Base-by-base conservation (phyloP, 2,113 vertebrate species). In the Ptychochromis oligacanthus region DNA sequence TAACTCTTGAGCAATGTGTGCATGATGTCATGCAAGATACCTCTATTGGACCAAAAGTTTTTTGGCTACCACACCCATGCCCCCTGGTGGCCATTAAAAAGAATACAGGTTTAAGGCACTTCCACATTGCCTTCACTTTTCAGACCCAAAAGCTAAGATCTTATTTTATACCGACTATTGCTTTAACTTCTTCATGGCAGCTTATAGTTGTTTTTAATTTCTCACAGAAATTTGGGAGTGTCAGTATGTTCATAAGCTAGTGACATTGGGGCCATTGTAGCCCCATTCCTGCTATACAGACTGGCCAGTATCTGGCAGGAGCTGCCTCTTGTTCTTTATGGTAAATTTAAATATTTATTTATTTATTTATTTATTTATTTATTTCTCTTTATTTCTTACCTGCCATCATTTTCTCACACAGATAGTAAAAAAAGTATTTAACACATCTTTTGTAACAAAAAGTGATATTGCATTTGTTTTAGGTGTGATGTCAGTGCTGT, bases 401-500 rank as follows among this genome's bases (percentile, higher is more conserved):
- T 46, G 22, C 1, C 0, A 67, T 22, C 43, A 46, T 67, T 67
- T 49, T 1, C 17, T 52, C 49, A 20, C 5, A 7, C 20, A 54
- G 20, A 72, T 31, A 54, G 67, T 72, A 31, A 31, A 52, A 54
- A 6, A 34, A 34, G 26, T 72, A 54, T 54, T 72, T 54, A 34
- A 18, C 26, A n/a, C 31, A 54, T 72, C 20, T 5, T 24, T 7
- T 52, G 15, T 6, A 13, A 43, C 12, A 57, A 57, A 22, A 6
- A 59, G 1, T 26, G 9, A 0, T 77, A 2, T 60, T 46, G 28
- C 0, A 18, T 60, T 46, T 60, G 22, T 46, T 77, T 60, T 22
- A 85, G 85, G 80, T 64, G 70, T 58, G 58, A 85, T 87, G 82
- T 80, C 54, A 2, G 54, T 87, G 72, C 26, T 82, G 18, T 85